Evolutionary conservation across 2,797 vertebrate species (phyloP), one percentile per base, ranked within the genome.

Genomic region (Poecilia wingei): DNA sequence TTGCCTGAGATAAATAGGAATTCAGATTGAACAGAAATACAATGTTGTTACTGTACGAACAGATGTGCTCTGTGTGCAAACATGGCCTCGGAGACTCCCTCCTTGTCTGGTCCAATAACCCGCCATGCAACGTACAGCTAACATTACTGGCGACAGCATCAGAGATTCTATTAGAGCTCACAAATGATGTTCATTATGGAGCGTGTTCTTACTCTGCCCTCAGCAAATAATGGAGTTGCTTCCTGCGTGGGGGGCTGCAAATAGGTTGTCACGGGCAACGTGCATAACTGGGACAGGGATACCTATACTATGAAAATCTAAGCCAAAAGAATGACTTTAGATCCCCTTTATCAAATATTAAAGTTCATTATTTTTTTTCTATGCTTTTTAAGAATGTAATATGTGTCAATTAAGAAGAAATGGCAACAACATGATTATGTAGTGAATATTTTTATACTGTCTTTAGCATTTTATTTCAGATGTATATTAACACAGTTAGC

Each of bases 31-130:
- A 20, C 53, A 33, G 33, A 47, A 86, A 84, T 71, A 72, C 64
- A 41, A 41, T 45, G 46, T 76, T 80, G 9, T 41, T 31, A 76
- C 31, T 12, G 72, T 75, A 66, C 61, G 69, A 81, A 71, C 80
- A 86, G 81, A 78, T 86, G 90, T 76, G 64, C 51, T 28, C 74
- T 84, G 76, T 85, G 80, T 75, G 45, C 43, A 79, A 72, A 55
- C 77, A 82, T 22, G 46, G 77, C 69, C 57, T 73, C 18, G 0
- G 57, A 83, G 76, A 69, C 74, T 25, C 28, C 75, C 47, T 78
- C 46, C 13, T 72, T 84, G 76, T 88, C 89, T 59, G 43, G n/a
- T 85, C 39, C 72, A 84, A 77, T 91, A 84, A 87, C 73, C 45
- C 20, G 71, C 76, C 45, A 36, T 51, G 16, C 75, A 81, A 31